Evolutionary conservation across 2,797 vertebrate genomes (phyloP).

Genomic region (Clarias pachynema): DNA sequence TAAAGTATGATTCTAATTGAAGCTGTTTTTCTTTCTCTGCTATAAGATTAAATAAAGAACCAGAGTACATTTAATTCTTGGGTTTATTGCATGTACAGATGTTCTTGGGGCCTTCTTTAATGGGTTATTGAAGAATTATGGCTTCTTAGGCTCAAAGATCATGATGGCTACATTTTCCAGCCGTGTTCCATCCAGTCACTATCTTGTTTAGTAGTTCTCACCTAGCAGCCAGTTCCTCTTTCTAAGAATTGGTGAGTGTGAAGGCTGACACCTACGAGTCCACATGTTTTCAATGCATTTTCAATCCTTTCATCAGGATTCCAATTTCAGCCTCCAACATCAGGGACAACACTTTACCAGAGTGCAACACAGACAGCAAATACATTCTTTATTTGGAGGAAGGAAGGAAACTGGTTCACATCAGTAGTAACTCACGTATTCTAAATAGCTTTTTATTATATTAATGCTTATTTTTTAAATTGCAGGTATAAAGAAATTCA

Average conservation of each 20-base stretch:
- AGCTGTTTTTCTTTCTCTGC: not conserved
- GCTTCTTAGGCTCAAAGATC: not conserved
- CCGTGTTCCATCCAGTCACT: not conserved
- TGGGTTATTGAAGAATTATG: not conserved
- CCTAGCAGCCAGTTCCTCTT: not conserved
- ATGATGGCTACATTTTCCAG: not conserved
- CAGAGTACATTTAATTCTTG: not conserved
- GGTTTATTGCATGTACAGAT: not conserved
- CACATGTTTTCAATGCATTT: not conserved
- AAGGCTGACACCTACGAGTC: not conserved
- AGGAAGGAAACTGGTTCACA: not conserved
- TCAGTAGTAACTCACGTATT: not conserved
- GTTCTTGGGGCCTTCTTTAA: not conserved
- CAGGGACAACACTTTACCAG: not conserved
- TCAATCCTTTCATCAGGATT: not conserved
- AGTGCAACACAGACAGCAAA: not conserved
- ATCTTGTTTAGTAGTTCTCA: not conserved
- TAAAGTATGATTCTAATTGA: not conserved
- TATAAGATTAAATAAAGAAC: not conserved
- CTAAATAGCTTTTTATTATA: not conserved
- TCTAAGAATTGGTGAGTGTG: not conserved
- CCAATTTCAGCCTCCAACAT: not conserved
- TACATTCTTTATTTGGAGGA: not conserved
- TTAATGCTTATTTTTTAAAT: not conserved
- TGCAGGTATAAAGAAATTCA: not conserved